A percentile compares a stretch with the other conserved stretches of the same genome.
These are phyloP conservation scores for Iguana delicatissima DNA, from an alignment of 2,797 vertebrate genomes.

Conservation along the genomic window DNA sequence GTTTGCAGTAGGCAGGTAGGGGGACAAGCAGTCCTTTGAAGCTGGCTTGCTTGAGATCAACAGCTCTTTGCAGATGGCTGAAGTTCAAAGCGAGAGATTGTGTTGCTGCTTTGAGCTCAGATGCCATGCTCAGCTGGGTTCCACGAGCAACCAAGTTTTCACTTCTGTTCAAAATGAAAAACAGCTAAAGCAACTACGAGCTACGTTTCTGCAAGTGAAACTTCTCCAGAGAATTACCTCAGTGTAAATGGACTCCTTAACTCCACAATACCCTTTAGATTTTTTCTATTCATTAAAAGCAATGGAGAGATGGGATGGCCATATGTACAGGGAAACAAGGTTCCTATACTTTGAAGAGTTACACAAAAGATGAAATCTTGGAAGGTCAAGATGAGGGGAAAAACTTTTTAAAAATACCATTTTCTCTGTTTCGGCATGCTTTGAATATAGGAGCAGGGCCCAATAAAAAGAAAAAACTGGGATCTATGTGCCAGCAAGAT, in stretches of 20 bases:
- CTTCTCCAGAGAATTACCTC: background rate
- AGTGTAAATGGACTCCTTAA: background rate
- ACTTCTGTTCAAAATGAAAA: background rate
- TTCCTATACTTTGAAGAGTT: background rate
- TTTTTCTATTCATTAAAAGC: background rate
- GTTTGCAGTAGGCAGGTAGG: background rate
- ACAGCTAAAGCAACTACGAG: slow-evolving; percentile 1
- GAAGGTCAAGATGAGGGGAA: background rate
- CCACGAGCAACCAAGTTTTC: background rate
- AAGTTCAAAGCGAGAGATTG: background rate
- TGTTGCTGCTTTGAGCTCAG: background rate
- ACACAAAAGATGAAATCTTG: background rate
- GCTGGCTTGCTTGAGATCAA: slow-evolving; percentile 13
- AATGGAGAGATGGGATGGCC: background rate
- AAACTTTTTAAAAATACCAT: background rate
- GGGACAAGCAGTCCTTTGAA: background rate
- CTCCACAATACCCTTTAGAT: background rate
- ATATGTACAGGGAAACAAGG: background rate
- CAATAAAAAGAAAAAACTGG: background rate
- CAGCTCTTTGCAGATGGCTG: slow-evolving; percentile 6
- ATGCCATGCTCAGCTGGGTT: background rate
- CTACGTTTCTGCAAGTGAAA: background rate
- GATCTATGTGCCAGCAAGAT: background rate
- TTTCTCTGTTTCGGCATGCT: background rate
- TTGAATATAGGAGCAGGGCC: background rate